Base-by-base conservation (phyloP, 2,113 vertebrate genomes). In the Ctenomys sociabilis region DNA sequence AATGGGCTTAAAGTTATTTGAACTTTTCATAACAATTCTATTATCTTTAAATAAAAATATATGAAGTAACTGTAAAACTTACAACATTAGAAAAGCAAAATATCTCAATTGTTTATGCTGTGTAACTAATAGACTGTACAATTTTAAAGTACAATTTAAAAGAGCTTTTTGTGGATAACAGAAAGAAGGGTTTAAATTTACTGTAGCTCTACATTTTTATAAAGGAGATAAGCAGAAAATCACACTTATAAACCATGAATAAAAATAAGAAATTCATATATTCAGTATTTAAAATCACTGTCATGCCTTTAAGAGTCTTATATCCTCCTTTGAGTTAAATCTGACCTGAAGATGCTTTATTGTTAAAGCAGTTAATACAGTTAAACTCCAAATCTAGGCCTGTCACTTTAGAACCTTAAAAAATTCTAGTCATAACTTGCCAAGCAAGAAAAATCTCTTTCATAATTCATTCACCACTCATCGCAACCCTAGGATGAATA, bases 361-460 rank as follows among this genome's bases (percentile, higher is more conserved):
- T 70, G 32, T 70, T 92, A 85, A 81, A 43, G 28, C 85, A 78
- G 88, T 85, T 83, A 90, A 92, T 59, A 68, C 30, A 84, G 24
- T n/a, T 92, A 61, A 91, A 52, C n/a, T 88, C 45, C 22, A 52
- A 80, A 68, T 21, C 10, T 40, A 93, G 45, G 61, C 66, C 30
- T 95, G 8, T 85, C 43, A 89, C 37, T 57, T 40, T 91, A n/a
- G n/a, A 57, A 19, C 4, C 4, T 12, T 43, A 77, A 93, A 95
- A 81, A 95, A 75, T 10, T 90, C 70, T 22, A 88, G 26, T 21
- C 37, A 75, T 77, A 64, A 93, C 5, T 94, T 88, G 57, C 30
- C 3, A 91, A 93, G 91, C 85, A 88, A 91, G 73, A 90, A 88
- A 91, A 82, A 37, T 52, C 40, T 90, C 22, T 72, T 80, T 88